These are phyloP conservation scores for Tragelaphus buxtoni DNA, from an alignment of 2,113 vertebrate species.

Conservation along the genomic window DNA sequence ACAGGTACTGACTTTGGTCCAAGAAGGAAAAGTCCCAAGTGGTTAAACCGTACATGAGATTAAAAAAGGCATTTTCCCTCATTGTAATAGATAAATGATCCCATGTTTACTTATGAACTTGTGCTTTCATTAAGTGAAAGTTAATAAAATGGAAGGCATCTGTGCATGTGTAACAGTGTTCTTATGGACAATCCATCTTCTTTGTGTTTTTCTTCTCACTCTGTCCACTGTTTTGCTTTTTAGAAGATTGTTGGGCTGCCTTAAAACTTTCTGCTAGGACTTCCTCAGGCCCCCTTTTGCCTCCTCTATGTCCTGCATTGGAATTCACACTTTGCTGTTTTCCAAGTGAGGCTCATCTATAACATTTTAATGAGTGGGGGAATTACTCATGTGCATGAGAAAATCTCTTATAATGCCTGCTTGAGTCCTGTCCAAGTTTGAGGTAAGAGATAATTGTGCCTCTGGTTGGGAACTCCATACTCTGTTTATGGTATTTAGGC, in stretches of 20 bases:
- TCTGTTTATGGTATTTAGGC: slow-evolving; percentile 64
- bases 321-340: slow-evolving; percentile 68
- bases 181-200: neutral
- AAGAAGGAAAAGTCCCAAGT: neutral
- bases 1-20: neutral
- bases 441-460: slow-evolving; percentile 76
- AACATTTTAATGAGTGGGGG: slow-evolving; percentile 74
- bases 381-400: slow-evolving; percentile 77
- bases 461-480: slow-evolving; percentile 62
- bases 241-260: neutral
- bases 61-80: neutral
- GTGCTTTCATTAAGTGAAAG: neutral
- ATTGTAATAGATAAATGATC: neutral
- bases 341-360: slow-evolving; percentile 74
- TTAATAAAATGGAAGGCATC: neutral
- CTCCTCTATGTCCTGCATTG: slow-evolving; percentile 26
- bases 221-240: neutral
- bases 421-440: slow-evolving; percentile 55
- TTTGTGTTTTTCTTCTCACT: neutral
- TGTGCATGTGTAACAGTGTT: neutral
- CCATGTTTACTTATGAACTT: neutral
- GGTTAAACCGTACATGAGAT: neutral
- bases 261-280: neutral
- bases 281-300: slow-evolving; percentile 21
- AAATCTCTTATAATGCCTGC: slow-evolving; percentile 63